Conservation (phyloP, 2,888 invertebrate species). For the Magallana nippona region DNA sequence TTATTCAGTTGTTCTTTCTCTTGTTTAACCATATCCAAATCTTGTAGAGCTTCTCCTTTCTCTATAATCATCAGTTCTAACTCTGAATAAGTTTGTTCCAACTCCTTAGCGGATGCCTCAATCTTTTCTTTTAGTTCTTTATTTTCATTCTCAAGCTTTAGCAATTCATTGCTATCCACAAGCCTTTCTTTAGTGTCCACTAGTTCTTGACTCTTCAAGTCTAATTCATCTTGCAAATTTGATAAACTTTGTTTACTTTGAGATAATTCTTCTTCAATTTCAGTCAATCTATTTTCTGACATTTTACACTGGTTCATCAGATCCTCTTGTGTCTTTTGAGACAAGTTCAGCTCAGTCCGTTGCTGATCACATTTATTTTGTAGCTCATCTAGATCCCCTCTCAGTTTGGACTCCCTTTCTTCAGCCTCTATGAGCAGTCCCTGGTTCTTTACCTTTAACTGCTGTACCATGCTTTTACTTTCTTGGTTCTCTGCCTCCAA, state of each 20-base stretch:
- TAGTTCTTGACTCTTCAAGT: constrained; percentile 29
- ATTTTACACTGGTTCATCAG: background rate
- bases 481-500: constrained; percentile 53
- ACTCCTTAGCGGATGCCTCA: constrained; percentile 41
- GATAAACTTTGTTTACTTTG: constrained; percentile 21
- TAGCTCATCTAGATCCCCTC: constrained; percentile 38
- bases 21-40: constrained; percentile 44
- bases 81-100: constrained; percentile 39
- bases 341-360: constrained; percentile 28
- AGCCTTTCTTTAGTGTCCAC: constrained; percentile 23
- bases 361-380: constrained; percentile 32
- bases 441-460: constrained; percentile 52
- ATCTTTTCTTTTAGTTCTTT: constrained; percentile 38
- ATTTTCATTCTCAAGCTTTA: constrained; percentile 33
- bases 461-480: constrained; percentile 51
- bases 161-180: background rate
- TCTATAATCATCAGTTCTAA: constrained; percentile 45
- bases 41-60: constrained; percentile 40
- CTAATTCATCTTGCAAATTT: background rate
- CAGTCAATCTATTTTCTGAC: background rate
- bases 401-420: constrained; percentile 15
- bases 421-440: constrained; percentile 47
- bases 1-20: constrained; percentile 44
- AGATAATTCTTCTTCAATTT: constrained; percentile 39
- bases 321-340: background rate